Evolutionary conservation across 2,113 vertebrate genomes (phyloP).

Genomic region (Candoia aspera): DNA sequence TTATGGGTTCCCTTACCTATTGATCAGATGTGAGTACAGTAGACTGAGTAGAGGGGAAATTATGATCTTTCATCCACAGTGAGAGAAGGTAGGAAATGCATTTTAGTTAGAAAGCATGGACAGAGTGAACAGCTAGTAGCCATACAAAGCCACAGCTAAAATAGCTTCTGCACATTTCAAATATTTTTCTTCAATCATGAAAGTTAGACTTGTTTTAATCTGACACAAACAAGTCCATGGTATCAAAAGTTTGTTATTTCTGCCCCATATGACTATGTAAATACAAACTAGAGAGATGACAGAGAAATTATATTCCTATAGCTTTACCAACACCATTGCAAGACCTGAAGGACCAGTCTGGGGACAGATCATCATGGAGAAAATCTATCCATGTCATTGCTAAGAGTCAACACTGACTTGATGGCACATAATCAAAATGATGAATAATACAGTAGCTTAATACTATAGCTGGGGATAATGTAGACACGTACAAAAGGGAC

Average conservation of each 20-base stretch:
- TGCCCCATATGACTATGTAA: not conserved
- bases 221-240: not conserved
- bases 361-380: not conserved
- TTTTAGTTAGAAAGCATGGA: not conserved
- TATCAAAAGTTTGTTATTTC: not conserved
- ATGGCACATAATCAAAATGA: not conserved
- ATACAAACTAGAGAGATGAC: not conserved
- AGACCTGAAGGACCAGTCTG: not conserved
- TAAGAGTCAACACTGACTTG: not conserved
- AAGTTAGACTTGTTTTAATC: not conserved
- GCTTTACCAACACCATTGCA: not conserved
- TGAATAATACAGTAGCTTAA: not conserved
- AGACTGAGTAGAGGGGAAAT: not conserved
- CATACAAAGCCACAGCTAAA: not conserved
- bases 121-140: not conserved
- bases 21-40: not conserved
- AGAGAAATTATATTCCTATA: not conserved
- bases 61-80: not conserved
- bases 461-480: not conserved
- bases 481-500: not conserved
- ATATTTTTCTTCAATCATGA: not conserved
- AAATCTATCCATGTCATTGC: not conserved
- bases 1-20: not conserved
- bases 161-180: not conserved
- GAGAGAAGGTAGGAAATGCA: not conserved